Evolutionary conservation across 2,888 invertebrate genomes (phyloP), one percentile per base, ranked within the genome.

Genomic region (Abscondita cerata): DNA sequence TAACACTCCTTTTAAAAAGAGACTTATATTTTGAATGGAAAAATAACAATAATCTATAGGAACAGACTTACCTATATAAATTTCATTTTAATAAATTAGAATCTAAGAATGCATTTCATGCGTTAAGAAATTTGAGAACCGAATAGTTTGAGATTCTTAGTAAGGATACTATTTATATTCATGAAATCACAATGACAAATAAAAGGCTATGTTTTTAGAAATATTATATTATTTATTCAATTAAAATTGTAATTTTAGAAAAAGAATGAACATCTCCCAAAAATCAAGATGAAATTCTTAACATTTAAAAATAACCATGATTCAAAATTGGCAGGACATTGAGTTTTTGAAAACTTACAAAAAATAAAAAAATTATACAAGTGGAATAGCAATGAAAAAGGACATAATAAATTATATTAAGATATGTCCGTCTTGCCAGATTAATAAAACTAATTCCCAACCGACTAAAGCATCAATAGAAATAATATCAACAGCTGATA

Each of bases 401-500:
- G 40, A 40, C 15, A 40, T 40, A 15, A 40, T 13, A 40, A 12
- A 40, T 15, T 40, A 12, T 8, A 40, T 40, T 13, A 40, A 40
- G 8, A 12, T 13, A 12, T 40, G 40, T 40, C 40, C n/a, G 5
- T 15, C 15, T 40, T 40, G 40, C 8, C 40, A 40, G 15, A 40
- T 12, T 2, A 72, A 68, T 52, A 75, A 76, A 67, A 67, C 59
- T 1, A 58, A 52, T 15, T 19, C 64, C 3, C 59, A 64, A 48
- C 59, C 59, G 36, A 34, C 47, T 48, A 70, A 65, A 65, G 60
- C 67, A 19, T 75, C 77, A 0, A 72, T 77, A 72, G 70, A 74
- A 67, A 71, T 74, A 18, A 75, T 73, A n/a, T 69, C 73, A 11
- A 75, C 75, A 0, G 63, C 69, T 58, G 62, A 40, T 59, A 67